Conservation (phyloP, 2,888 invertebrate species). For the Tuberolachnus salignus region DNA sequence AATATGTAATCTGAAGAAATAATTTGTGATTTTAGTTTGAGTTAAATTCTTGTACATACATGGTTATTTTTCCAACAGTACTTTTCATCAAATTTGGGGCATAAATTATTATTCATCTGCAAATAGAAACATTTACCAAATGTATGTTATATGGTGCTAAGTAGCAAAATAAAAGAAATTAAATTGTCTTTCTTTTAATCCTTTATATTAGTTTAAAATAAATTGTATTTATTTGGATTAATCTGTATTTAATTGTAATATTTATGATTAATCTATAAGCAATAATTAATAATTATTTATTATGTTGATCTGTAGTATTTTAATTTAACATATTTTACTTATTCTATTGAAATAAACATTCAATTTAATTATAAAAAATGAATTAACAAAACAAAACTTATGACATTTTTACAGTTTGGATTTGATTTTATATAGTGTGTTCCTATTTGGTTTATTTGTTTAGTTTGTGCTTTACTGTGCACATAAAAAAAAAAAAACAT, state of each 20-base stretch:
- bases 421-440: constrained; percentile 42
- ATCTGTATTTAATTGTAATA: constrained; percentile 24
- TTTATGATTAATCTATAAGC: not conserved
- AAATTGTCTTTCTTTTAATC: constrained; percentile 30
- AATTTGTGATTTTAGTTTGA: too few relatives aligned
- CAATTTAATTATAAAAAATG: not conserved
- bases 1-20: too few relatives aligned
- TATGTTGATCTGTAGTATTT: not conserved
- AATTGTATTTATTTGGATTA: not conserved
- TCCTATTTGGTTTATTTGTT: constrained; percentile 42
- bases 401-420: not conserved
- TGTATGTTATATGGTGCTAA: constrained; percentile 45
- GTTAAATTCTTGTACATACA: too few relatives aligned
- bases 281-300: constrained; percentile 1
- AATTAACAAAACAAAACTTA: constrained; percentile 3
- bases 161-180: constrained; percentile 35
- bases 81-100: too few relatives aligned
- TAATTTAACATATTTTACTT: not conserved
- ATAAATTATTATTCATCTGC: not conserved
- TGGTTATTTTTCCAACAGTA: too few relatives aligned
- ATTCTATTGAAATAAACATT: constrained; percentile 10
- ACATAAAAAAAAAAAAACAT: constrained; percentile 17
- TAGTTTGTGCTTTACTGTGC: constrained; percentile 42
- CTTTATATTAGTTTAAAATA: not conserved
- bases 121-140: constrained; percentile 46